Conservation (phyloP, 2,113 vertebrate genomes). For the Prietella phreatophila region DNA sequence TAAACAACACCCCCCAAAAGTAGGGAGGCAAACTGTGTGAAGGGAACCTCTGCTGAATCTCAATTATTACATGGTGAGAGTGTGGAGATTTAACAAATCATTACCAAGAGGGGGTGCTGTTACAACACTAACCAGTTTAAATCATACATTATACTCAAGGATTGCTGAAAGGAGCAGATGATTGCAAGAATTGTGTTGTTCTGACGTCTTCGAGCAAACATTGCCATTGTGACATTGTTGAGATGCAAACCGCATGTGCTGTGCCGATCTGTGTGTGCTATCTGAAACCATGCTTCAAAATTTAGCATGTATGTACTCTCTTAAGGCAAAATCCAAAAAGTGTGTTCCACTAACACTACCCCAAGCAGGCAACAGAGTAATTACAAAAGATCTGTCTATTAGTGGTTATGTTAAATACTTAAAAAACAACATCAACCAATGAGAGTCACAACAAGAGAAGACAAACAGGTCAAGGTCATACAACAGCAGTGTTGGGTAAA, state of each 20-base stretch:
- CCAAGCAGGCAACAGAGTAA: not conserved
- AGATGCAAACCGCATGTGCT: not conserved
- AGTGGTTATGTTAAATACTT: not conserved
- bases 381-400: not conserved
- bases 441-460: not conserved
- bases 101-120: conserved; percentile 17
- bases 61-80: not conserved
- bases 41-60: not conserved
- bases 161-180: not conserved
- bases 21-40: not conserved
- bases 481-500: not conserved
- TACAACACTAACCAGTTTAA: not conserved
- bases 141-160: not conserved
- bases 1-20: not conserved
- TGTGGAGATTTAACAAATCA: not conserved
- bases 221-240: not conserved
- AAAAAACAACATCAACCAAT: not conserved
- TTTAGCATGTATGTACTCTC: not conserved
- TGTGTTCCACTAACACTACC: not conserved
- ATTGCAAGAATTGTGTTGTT: not conserved
- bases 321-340: not conserved
- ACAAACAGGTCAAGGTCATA: conserved; percentile 2
- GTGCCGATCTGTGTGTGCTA: not conserved
- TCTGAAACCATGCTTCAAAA: not conserved
- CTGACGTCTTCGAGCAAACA: not conserved